phyloP scores from a whole-genome alignment of 2,113 vertebrate species.

The Lampris incognitus region DNA sequence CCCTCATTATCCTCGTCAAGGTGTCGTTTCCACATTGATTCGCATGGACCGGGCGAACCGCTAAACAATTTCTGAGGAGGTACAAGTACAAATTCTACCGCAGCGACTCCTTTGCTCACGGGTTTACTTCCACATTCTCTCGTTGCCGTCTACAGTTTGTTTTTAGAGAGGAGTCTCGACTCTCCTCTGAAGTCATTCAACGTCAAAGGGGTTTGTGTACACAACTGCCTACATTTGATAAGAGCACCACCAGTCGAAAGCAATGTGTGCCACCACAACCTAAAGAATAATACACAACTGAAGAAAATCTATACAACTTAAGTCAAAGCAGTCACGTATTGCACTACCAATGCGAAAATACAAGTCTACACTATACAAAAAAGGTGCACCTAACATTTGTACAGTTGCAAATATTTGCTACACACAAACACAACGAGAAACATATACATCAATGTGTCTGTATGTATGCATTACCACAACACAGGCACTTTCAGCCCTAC shows the following conservation, averaged over 20 bases:
- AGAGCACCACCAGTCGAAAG: slow-evolving; percentile 24
- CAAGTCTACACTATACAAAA: slow-evolving; percentile 60
- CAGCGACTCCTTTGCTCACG: slow-evolving; percentile 27
- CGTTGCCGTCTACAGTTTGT: slow-evolving; percentile 26
- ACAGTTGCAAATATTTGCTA: slow-evolving; percentile 53
- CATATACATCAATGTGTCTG: slow-evolving; percentile 63
- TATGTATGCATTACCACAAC: slow-evolving; percentile 51
- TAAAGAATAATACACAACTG: slow-evolving; percentile 8
- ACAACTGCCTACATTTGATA: background rate
- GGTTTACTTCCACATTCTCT: slow-evolving; percentile 47
- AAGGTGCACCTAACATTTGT: slow-evolving; percentile 73
- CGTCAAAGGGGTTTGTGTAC: slow-evolving; percentile 9
- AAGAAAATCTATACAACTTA: slow-evolving; percentile 18
- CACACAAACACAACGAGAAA: slow-evolving; percentile 63
- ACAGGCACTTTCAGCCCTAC: slow-evolving; percentile 66
- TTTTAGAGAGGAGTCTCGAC: slow-evolving; percentile 24
- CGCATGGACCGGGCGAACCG: background rate
- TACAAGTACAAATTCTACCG: slow-evolving; percentile 17
- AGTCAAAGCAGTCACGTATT: slow-evolving; percentile 67
- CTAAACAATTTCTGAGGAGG: slow-evolving; percentile 25
- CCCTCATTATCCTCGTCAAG: slow-evolving; percentile 1
- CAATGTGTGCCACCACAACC: background rate
- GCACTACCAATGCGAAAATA: slow-evolving; percentile 74
- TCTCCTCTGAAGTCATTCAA: slow-evolving; percentile 30
- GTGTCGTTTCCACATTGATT: background rate